Conservation (phyloP, 2,888 invertebrate genomes). For the Harpalus rubripes region DNA sequence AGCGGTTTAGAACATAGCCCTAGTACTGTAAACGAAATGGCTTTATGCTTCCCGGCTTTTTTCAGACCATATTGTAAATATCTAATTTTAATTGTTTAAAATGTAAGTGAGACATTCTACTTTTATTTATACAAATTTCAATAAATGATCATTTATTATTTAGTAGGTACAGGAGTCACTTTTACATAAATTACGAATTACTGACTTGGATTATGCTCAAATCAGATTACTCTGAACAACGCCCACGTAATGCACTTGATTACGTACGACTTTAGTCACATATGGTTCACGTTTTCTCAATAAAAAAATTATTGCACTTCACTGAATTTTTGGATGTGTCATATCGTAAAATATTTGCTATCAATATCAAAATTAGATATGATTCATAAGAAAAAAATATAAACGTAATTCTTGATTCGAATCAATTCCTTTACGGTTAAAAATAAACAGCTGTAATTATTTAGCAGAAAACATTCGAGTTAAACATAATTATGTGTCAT, state of each 20-base stretch:
- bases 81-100: no score
- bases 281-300: not conserved
- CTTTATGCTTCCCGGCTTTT: no score
- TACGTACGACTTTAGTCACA: not conserved
- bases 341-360: conserved; percentile 21
- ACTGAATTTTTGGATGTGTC: conserved; percentile 14
- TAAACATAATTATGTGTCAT: not conserved
- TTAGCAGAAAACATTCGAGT: conserved; percentile 4
- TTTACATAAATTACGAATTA: no score
- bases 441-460: not conserved
- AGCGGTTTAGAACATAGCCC: no score
- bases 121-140: no score
- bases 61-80: no score
- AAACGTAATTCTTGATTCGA: not conserved
- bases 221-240: no score
- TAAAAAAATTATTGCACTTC: conserved; percentile 9
- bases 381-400: conserved; percentile 20
- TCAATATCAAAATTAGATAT: conserved; percentile 18
- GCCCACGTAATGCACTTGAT: not conserved
- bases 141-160: no score
- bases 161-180: no score
- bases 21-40: no score
- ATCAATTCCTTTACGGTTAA: not conserved
- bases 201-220: no score
- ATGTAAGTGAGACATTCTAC: no score